phyloP scores from a whole-genome alignment of 2,888 invertebrate species.

The Mycalesis mineus region DNA sequence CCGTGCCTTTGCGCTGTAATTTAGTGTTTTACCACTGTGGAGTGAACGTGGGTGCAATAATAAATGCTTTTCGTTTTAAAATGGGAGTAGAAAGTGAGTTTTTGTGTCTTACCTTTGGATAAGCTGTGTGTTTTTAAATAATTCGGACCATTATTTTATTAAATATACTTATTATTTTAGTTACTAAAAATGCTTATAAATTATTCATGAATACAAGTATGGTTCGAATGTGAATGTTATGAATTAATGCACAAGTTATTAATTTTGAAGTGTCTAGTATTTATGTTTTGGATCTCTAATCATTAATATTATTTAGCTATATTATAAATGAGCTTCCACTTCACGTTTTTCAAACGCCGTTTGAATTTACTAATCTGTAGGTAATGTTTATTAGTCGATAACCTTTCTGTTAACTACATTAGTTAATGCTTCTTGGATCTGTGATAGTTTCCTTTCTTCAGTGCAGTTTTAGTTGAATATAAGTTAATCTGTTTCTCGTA shows the following conservation, averaged over 20 bases:
- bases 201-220: slow-evolving; percentile 8
- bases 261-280: neutral
- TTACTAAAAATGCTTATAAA: neutral
- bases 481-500: neutral
- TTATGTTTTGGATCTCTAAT: neutral
- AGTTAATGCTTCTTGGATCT: too few relatives aligned
- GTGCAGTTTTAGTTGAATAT: too few relatives aligned
- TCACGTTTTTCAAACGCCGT: neutral
- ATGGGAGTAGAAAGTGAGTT: slow-evolving; percentile 50
- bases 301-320: neutral
- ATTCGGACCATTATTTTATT: neutral
- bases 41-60: slow-evolving; percentile 48
- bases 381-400: neutral
- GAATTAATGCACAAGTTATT: neutral
- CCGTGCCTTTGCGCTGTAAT: slow-evolving; percentile 41
- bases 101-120: neutral
- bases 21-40: slow-evolving; percentile 57
- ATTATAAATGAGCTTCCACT: neutral
- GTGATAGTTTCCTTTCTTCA: too few relatives aligned
- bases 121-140: neutral
- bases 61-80: slow-evolving; percentile 29
- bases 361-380: neutral
- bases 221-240: slow-evolving; percentile 3
- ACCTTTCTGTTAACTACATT: neutral
- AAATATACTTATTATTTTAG: neutral